phyloP scores from a whole-genome alignment of 2,888 invertebrate genomes.

The Chalcis sispes region DNA sequence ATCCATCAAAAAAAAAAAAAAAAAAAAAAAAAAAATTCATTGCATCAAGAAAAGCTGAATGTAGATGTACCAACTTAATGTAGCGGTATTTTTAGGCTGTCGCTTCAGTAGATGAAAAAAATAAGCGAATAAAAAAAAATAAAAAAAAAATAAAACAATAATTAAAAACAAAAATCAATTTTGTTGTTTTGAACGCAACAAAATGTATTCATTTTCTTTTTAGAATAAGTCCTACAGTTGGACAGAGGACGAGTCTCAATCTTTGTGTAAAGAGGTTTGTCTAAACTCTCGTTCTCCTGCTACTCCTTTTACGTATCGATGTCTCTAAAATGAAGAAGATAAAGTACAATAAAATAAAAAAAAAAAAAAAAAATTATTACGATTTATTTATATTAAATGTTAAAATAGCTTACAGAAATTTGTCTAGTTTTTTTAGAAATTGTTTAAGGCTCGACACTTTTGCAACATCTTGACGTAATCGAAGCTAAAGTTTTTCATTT shows the following conservation, averaged over 20 bases:
- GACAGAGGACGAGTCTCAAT: constrained; percentile 87
- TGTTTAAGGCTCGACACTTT: too few species aligned
- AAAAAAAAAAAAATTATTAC: not conserved
- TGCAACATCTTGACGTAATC: too few species aligned
- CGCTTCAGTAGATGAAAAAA: constrained; percentile 51
- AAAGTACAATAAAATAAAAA: not conserved
- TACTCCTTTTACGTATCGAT: constrained; percentile 20
- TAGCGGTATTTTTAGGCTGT: constrained; percentile 37
- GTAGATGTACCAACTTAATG: constrained; percentile 25
- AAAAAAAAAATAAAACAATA: too few species aligned
- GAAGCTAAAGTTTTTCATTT: too few species aligned
- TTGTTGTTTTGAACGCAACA: constrained; percentile 50
- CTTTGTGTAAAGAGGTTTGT: constrained; percentile 82
- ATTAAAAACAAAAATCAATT: constrained; percentile 15
- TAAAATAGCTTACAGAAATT: constrained; percentile 20
- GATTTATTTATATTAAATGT: not conserved
- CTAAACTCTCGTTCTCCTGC: constrained; percentile 54
- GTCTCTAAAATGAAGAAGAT: constrained; percentile 6
- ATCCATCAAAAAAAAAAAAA: not conserved
- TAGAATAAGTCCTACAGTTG: constrained; percentile 94
- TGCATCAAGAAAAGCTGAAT: constrained; percentile 22
- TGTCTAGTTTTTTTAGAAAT: constrained; percentile 45
- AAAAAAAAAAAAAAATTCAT: not conserved
- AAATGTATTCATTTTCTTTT: constrained; percentile 77
- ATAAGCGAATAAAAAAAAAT: too few species aligned